Evolutionary conservation across 2,888 invertebrate species (phyloP).

Genomic region (Saturnia pavonia): DNA sequence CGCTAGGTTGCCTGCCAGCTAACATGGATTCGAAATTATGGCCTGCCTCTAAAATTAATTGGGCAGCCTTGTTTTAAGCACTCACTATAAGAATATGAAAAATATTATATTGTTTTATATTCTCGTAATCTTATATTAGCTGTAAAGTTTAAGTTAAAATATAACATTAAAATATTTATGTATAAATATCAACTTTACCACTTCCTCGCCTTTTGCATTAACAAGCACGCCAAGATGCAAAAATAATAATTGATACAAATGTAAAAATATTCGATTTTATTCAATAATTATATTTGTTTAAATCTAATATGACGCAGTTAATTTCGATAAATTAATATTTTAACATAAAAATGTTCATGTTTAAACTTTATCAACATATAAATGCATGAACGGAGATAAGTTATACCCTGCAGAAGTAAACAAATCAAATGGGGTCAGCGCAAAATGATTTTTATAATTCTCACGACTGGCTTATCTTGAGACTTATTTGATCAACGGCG

Average conservation of each 20-base stretch:
- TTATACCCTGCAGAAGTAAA: constrained; percentile 12
- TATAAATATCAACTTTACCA: no score
- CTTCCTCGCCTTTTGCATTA: no score
- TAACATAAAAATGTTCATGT: not conserved
- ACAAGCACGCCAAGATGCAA: not conserved
- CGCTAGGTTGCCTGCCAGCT: no score
- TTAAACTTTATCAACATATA: not conserved
- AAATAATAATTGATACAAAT: not conserved
- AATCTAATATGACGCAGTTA: not conserved
- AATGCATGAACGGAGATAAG: not conserved
- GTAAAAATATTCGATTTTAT: not conserved
- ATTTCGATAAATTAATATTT: not conserved
- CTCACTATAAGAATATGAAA: no score
- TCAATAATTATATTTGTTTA: not conserved
- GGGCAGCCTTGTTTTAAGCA: no score
- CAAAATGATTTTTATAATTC: constrained; percentile 44
- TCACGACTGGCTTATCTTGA: constrained; percentile 52
- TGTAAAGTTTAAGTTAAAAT: no score
- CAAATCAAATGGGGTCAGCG: constrained; percentile 14
- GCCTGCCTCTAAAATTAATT: no score
- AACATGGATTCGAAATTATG: no score
- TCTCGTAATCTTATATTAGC: no score
- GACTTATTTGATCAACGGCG: constrained; percentile 50
- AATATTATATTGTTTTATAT: no score
- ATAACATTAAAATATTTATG: no score